Base-by-base conservation (phyloP, 2,888 invertebrate genomes). In the Orthosia gothica region DNA sequence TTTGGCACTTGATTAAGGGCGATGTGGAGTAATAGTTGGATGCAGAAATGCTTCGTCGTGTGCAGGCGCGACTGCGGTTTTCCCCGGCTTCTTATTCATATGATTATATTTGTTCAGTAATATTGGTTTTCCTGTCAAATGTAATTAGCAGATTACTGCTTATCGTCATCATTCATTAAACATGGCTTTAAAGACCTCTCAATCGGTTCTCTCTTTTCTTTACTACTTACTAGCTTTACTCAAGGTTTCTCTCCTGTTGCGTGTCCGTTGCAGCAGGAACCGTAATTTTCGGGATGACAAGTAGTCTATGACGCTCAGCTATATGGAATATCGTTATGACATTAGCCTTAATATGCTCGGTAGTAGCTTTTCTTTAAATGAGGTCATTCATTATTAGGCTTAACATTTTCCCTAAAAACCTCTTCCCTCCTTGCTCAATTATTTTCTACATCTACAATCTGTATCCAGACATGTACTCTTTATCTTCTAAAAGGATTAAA, bases 401-500 rank as follows among this genome's bases (percentile, higher is more conserved):
- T 40, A 1, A 11, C 9, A 15, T 47, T 26, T n/a, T n/a, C 20
- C 9, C 3, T 32, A 13, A 5, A 3, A 59, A 20, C 16, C 7
- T 47, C 20, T 45, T 61, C 12, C 18, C 18, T 57, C 13, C 13
- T 52, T n/a, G 5, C 2, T 47, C 7, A 15, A 23, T 16, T 12
- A 15, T n/a, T 69, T 50, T 26, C 18, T 58, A 18, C 58, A 16
- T 58, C 49, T 40, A 11, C 18, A 69, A 52, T 70, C 58, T 52
- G n/a, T 55, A 20, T 16, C 3, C 47, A 20, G 49, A 2, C 16
- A 13, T 18, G 11, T 7, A 62, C 13, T n/a, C 16, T 2, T 15
- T 74, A 47, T 59, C 52, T 64, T 15, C 9, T 58, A 49, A 26
- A 62, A 55, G 32, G 40, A 62, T 57, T 58, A 66, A 66, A 71